These are phyloP conservation scores for Conomelus anceps DNA, from an alignment of 2,888 invertebrate species.

Conservation along the genomic window DNA sequence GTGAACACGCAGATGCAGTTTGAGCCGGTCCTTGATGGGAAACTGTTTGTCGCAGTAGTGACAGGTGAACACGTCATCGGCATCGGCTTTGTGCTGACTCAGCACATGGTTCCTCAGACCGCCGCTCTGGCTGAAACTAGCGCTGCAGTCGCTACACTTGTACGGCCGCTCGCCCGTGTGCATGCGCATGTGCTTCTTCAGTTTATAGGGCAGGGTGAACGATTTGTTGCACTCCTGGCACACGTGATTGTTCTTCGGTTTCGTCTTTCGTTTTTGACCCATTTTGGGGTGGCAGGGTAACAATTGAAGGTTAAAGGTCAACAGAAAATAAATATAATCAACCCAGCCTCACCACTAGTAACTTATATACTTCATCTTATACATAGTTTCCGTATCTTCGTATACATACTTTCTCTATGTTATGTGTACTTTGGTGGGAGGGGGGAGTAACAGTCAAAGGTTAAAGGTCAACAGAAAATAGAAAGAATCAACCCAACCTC, in stretches of 20 bases:
- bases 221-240: conserved; percentile 59
- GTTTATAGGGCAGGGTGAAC: conserved; percentile 57
- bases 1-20: conserved; percentile 66
- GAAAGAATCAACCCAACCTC: no score
- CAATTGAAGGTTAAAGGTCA: no score
- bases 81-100: conserved; percentile 48
- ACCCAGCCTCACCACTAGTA: no score
- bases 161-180: conserved; percentile 60
- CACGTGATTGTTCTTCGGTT: conserved; percentile 37
- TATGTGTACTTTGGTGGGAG: no score
- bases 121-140: conserved; percentile 56
- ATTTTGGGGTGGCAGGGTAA: no score
- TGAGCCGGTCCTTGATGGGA: conserved; percentile 65
- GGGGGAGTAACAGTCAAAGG: no score
- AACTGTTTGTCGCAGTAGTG: conserved; percentile 69
- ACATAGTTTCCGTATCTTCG: no score
- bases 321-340: no score
- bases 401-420: no score
- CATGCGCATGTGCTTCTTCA: conserved; percentile 58
- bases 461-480: no score
- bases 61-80: conserved; percentile 52
- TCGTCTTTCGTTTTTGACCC: not conserved
- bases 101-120: conserved; percentile 58
- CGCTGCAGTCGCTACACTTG: conserved; percentile 55
- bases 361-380: no score